These are phyloP conservation scores for Pyrrhosoma nymphula DNA, from an alignment of 2,888 invertebrate species.

Conservation along the genomic window DNA sequence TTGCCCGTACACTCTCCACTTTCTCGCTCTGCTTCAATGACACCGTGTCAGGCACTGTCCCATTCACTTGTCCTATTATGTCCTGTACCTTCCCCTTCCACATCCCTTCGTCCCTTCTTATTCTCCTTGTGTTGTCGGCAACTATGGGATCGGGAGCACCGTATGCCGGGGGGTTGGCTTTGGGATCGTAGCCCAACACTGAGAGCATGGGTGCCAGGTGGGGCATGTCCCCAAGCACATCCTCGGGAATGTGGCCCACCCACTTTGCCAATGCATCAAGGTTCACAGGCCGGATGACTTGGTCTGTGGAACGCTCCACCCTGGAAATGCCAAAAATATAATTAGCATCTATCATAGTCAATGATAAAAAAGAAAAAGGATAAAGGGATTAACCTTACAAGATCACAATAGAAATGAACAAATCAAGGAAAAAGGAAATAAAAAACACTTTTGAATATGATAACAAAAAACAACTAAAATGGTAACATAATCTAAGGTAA, in stretches of 20 bases:
- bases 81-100: conserved; percentile 61
- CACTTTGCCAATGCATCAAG: conserved; percentile 96
- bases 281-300: conserved; percentile 99
- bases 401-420: conserved; percentile 37
- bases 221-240: conserved; percentile 95
- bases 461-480: too few species aligned
- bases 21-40: conserved; percentile 33
- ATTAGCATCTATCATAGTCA: too few species aligned
- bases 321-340: conserved; percentile 79
- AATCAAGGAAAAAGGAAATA: conserved; percentile 41
- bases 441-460: too few species aligned
- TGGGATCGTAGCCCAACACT: conserved; percentile 94
- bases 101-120: conserved; percentile 47
- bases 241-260: conserved; percentile 93
- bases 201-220: conserved; percentile 97
- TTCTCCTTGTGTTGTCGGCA: conserved; percentile 75
- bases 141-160: conserved; percentile 90
- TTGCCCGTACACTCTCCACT: conserved; percentile 13
- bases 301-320: conserved; percentile 98
- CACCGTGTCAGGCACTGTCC: neutral
- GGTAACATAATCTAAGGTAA: too few species aligned
- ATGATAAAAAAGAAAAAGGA: too few species aligned
- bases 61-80: conserved; percentile 42
- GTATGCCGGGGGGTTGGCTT: conserved; percentile 97
- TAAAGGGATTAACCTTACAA: too few species aligned